Percentiles rank a stretch among this genome's conserved stretches.
Conservation (phyloP, 2,797 vertebrate genomes). For the Pipistrellus nathusii region DNA sequence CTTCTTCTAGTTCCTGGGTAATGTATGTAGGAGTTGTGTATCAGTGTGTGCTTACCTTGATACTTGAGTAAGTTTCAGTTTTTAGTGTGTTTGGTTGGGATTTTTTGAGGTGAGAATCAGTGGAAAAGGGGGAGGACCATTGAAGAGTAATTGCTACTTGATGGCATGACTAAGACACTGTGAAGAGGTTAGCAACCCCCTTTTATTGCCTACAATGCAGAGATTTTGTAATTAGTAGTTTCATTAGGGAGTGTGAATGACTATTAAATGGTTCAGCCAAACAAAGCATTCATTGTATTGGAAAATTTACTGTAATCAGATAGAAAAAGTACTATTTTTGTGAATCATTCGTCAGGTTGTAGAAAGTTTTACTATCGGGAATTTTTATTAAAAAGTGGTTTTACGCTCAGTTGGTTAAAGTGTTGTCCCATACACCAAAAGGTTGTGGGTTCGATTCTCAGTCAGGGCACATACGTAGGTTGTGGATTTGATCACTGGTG, state of each 20-base stretch:
- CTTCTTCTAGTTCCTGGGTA: neutral
- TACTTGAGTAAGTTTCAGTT: neutral
- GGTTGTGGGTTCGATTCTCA: neutral
- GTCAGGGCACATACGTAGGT: neutral
- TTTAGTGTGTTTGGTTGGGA: slow-evolving; percentile 6
- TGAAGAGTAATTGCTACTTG: slow-evolving; percentile 70
- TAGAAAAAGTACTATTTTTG: slow-evolving; percentile 77
- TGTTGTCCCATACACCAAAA: neutral
- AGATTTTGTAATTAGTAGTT: slow-evolving; percentile 81
- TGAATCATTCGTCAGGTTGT: slow-evolving; percentile 65
- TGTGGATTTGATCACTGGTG: neutral
- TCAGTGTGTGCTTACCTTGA: neutral
- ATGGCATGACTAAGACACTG: slow-evolving; percentile 44
- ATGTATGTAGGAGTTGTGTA: neutral
- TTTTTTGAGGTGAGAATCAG: slow-evolving; percentile 59
- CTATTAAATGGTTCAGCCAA: slow-evolving; percentile 79
- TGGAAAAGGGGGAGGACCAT: neutral
- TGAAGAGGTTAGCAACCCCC: slow-evolving; percentile 75
- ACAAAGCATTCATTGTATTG: slow-evolving; percentile 80
- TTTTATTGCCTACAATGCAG: slow-evolving; percentile 77
- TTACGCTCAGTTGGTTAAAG: neutral
- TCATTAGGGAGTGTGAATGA: slow-evolving; percentile 73
- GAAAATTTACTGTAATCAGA: slow-evolving; percentile 83
- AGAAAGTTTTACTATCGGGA: slow-evolving; percentile 47
- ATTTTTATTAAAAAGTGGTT: neutral